Base-by-base conservation (phyloP, 1,140 invertebrate genomes). In the Hestina assimilis region DNA sequence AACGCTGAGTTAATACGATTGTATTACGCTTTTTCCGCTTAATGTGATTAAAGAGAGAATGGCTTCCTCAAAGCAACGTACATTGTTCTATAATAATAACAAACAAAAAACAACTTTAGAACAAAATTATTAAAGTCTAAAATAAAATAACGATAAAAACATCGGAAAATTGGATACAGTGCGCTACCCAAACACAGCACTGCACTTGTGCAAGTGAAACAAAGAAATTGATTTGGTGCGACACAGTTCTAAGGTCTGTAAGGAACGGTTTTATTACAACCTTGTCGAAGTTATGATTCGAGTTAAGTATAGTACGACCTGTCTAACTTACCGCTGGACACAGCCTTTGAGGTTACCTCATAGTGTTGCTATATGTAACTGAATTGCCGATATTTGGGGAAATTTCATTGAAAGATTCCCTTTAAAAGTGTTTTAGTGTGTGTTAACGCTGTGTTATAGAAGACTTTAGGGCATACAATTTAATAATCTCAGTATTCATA, bases 281-380 rank as follows among this genome's bases (percentile, higher is more conserved):
- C 31, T 12, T 79, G 66, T 78, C 71, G 29, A 9, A 63, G 28
- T 69, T 41, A 14, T 45, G 38, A 5, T 17, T 70, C 61, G 59
- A 71, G 72, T 60, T 67, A 61, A 53, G 63, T 57, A 65, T 64
- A 79, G 71, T 62, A 55, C 67, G 75, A 65, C 59, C 66, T 58
- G 67, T 68, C 76, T 74, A 69, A 71, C 72, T 83, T 77, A 69
- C 75, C 70, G 70, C 69, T 79, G 75, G 74, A 82, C 77, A 70
- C 68, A 80, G 80, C 75, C 79, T 85, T 82, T 79, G 77, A 82
- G 76, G 78, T 82, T 79, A 78, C 67, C 63, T 61, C 64, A 43
- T 43, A 40, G 70, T 82, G 75, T 83, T 83, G 79, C 75, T 63
- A 66, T 31, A n/a, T n/a, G 35, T 28, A 15, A 29, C 29, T 12